These are phyloP conservation scores for Amazonetta brasiliensis DNA, from an alignment of 2,797 vertebrate genomes.

Conservation along the genomic window DNA sequence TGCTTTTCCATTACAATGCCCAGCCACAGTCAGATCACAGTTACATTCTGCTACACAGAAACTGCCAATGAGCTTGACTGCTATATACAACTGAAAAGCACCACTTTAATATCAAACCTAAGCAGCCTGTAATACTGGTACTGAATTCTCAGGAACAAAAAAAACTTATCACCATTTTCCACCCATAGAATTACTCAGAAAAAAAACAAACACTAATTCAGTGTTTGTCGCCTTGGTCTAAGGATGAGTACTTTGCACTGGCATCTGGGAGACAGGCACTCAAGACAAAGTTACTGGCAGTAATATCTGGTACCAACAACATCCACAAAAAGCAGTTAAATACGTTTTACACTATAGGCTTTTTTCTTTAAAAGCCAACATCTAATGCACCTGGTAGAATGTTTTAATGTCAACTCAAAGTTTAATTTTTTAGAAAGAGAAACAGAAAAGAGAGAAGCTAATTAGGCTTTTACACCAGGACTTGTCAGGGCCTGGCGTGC, in stretches of 20 bases:
- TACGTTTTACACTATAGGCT: fast-evolving
- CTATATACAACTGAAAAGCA: not conserved
- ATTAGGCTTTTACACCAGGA: not conserved
- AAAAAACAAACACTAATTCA: not conserved
- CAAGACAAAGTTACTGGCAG: not conserved
- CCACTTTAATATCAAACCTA: fast-evolving
- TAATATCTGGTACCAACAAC: not conserved
- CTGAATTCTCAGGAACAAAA: not conserved
- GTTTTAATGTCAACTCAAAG: not conserved
- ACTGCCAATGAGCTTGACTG: not conserved
- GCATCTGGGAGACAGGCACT: not conserved
- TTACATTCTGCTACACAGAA: not conserved
- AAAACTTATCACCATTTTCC: not conserved
- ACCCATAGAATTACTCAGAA: not conserved
- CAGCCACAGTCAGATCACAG: not conserved
- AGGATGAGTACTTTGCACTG: fast-evolving
- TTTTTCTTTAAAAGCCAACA: fast-evolving
- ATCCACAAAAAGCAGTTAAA: not conserved
- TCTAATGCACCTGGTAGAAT: not conserved
- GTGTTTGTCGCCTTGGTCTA: not conserved
- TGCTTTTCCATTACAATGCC: not conserved
- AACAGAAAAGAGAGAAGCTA: not conserved
- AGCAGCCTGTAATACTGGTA: not conserved
- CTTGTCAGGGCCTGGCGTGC: not conserved
- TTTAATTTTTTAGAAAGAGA: not conserved